Evolutionary conservation across 23 tunicate species (phyloP).

Genomic region (Halocynthia roretzi): DNA sequence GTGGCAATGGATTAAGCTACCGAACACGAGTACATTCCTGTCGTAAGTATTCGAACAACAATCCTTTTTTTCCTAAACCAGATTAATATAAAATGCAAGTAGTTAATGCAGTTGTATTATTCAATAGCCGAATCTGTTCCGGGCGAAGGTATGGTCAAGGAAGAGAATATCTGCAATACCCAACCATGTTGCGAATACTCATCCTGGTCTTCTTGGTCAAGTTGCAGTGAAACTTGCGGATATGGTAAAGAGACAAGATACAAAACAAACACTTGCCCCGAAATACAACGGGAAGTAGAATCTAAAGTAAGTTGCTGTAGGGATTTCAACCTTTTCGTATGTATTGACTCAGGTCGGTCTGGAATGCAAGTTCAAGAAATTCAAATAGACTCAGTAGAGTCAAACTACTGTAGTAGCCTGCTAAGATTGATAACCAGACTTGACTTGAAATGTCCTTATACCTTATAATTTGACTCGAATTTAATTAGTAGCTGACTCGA

Average conservation of each 20-base stretch:
- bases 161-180: constrained; percentile 41
- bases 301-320: not conserved
- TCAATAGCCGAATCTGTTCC: not conserved
- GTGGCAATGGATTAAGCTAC: constrained; percentile 21
- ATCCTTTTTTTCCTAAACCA: too few relatives aligned
- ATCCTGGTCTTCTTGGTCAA: constrained; percentile 69
- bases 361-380: not conserved
- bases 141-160: constrained; percentile 5
- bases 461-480: not conserved
- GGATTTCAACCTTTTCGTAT: not conserved
- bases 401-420: not conserved
- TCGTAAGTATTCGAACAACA: constrained; percentile 25
- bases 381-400: constrained; percentile 8
- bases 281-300: constrained; percentile 24
- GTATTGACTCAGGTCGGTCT: not conserved
- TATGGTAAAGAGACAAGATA: constrained; percentile 35
- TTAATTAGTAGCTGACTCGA: not conserved
- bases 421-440: too few relatives aligned
- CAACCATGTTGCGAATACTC: constrained; percentile 58
- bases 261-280: constrained; percentile 45
- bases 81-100: too few relatives aligned
- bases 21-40: constrained; percentile 24
- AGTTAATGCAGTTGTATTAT: not conserved
- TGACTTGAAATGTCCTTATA: too few relatives aligned
- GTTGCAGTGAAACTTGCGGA: constrained; percentile 70